phyloP scores from a whole-genome alignment of 2,888 invertebrate species.

The Tetragnatha montana region DNA sequence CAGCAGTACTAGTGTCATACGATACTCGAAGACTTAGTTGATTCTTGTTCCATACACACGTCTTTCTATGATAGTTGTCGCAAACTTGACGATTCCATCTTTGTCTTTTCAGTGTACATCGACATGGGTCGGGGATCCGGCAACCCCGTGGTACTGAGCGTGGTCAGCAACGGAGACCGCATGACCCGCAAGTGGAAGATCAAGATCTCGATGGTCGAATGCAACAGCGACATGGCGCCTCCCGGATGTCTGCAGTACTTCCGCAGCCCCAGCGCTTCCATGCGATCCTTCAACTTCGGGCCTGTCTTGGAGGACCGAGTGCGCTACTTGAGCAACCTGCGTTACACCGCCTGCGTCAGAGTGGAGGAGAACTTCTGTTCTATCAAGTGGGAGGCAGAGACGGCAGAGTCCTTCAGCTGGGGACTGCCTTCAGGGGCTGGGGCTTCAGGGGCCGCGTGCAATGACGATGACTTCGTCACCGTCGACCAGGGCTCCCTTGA shows the following conservation, averaged over 20 bases:
- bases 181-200: slow-evolving; percentile 73
- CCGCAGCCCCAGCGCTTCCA: slow-evolving; percentile 72
- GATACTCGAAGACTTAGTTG: no score
- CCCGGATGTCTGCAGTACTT: slow-evolving; percentile 73
- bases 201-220: slow-evolving; percentile 73
- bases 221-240: slow-evolving; percentile 72
- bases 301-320: slow-evolving; percentile 70
- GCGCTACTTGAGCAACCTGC: slow-evolving; percentile 72
- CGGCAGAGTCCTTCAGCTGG: slow-evolving; percentile 72
- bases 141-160: slow-evolving; percentile 87
- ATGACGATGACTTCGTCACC: slow-evolving; percentile 73
- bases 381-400: slow-evolving; percentile 73
- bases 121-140: slow-evolving; percentile 86
- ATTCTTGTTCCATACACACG: no score
- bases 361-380: slow-evolving; percentile 73
- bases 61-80: not conserved
- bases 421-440: slow-evolving; percentile 72
- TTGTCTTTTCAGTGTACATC: slow-evolving; percentile 83
- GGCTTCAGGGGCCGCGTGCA: slow-evolving; percentile 72
- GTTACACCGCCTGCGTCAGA: slow-evolving; percentile 73
- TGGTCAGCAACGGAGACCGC: slow-evolving; percentile 73
- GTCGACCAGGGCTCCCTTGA: slow-evolving; percentile 73
- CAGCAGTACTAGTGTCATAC: no score
- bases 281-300: slow-evolving; percentile 73
- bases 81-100: not conserved